Evolutionary conservation across 2,888 invertebrate genomes (phyloP).

Genomic region (Rapana venosa): DNA sequence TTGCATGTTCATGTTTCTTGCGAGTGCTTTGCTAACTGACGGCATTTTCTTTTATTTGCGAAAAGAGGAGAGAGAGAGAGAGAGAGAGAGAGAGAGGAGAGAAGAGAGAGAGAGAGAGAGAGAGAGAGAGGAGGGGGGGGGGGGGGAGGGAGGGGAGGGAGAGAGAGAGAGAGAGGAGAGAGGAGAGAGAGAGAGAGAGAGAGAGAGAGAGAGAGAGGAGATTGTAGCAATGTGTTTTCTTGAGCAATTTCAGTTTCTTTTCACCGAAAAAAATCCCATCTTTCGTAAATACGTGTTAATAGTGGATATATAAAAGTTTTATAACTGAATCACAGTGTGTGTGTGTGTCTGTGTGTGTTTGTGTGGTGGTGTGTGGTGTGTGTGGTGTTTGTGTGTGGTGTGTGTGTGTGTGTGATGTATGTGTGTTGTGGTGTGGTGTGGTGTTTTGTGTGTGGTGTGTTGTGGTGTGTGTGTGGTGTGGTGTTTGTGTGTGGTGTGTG

Average conservation of each 20-base stretch:
- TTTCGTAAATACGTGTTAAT: no score
- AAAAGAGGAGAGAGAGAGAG: not conserved
- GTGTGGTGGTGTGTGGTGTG: not conserved
- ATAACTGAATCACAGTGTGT: no score
- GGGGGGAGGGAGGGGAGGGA: not conserved
- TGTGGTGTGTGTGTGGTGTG: not conserved
- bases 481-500: no score
- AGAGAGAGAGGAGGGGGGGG: not conserved
- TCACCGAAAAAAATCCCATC: no score
- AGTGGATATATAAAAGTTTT: no score
- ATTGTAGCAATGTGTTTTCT: no score
- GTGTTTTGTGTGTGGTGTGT: no score
- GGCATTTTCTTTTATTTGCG: no score
- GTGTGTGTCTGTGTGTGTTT: not conserved
- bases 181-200: not conserved
- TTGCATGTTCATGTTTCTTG: no score
- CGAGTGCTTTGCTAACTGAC: no score
- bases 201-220: not conserved
- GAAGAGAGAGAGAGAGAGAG: slow-evolving; percentile 3
- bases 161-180: not conserved
- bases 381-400: not conserved
- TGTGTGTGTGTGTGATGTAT: not conserved
- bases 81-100: slow-evolving; percentile 14
- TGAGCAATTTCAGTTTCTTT: no score
- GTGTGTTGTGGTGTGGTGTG: not conserved